Evolutionary conservation across 2,113 vertebrate species (phyloP), one percentile per base, ranked within the genome.

Genomic region (Mesitornis unicolor): DNA sequence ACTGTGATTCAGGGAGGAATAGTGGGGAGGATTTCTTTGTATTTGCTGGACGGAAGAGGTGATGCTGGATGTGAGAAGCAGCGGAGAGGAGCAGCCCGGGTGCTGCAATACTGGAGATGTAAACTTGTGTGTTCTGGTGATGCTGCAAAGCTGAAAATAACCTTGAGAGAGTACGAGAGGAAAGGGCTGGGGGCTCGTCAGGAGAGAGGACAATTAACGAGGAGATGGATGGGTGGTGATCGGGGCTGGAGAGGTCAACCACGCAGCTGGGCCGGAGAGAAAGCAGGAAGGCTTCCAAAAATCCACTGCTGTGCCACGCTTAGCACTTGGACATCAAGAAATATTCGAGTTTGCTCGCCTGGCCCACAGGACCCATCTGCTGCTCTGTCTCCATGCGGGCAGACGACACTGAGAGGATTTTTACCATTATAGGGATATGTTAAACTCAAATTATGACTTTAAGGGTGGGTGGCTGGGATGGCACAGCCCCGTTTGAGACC

Each of bases 21-120:
- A 1, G 20, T 1, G 59, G 33, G 0, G 1, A 35, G 36, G 45
- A 13, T 33, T 64, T 26, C 8, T 31, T 5, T 9, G 22, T 13
- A 1, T 61, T 51, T 31, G 24, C 48, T 21, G 38, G 35, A 2
- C 4, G 3, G 36, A 9, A 35, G 36, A 11, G 53, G 2, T 6
- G 59, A 8, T 21, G 81, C 40, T 57, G 75, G 40, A 5, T 16
- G 28, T 48, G 8, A 38, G 73, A 31, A 67, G 19, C 25, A 2
- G 38, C 0, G 16, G 16, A 57, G 59, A 42, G 56, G 74, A 60
- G 53, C 84, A 64, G 67, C 65, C 43, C 36, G 1, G 1, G 50
- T 35, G 90, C 90, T 73, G 90, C 54, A 13, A 19, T 2, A 5
- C 77, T 0, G 24, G 51, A 75, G 45, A n/a, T 0, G 9, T 36